A percentile compares a stretch with the other conserved stretches of the same genome.
These are phyloP conservation scores for Drosophila tristis DNA, from an alignment of 1,140 invertebrate species.

Conservation along the genomic window DNA sequence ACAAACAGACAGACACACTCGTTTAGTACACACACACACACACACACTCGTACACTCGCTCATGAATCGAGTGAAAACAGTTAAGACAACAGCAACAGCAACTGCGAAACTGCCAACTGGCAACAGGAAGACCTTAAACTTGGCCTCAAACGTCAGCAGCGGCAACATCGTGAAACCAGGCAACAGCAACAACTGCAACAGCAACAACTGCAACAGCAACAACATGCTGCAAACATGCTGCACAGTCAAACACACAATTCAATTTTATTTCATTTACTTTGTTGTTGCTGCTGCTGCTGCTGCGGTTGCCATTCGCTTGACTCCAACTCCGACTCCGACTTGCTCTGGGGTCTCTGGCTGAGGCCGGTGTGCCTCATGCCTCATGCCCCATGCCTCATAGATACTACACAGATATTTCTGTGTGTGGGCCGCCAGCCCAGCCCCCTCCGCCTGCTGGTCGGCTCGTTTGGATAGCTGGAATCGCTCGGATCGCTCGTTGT, in stretches of 20 bases:
- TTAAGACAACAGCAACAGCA: constrained; percentile 70
- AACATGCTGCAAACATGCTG: constrained; percentile 52
- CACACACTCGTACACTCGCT: constrained; percentile 5
- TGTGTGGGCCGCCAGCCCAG: constrained; percentile 64
- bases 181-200: constrained; percentile 29
- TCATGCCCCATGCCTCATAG: constrained; percentile 36
- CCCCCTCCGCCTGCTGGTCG: constrained; percentile 18
- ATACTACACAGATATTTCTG: constrained; percentile 59
- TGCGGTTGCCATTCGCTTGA: constrained; percentile 70
- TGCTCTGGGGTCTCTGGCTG: constrained; percentile 34
- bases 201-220: constrained; percentile 31
- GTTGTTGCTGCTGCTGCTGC: constrained; percentile 48
- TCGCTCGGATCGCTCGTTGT: constrained; percentile 59
- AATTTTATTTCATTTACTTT: constrained; percentile 81
- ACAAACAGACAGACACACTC: constrained; percentile 24
- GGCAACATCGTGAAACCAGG: constrained; percentile 67
- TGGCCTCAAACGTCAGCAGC: constrained; percentile 72
- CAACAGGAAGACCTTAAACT: constrained; percentile 80
- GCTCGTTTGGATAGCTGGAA: constrained; percentile 42
- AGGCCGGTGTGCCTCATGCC: constrained; percentile 12
- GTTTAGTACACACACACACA: constrained; percentile 25
- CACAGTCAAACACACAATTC: constrained; percentile 78
- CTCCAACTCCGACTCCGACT: constrained; percentile 41
- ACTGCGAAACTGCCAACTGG: constrained; percentile 68
- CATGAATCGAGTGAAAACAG: constrained; percentile 72